A percentile compares a stretch with the other conserved stretches of the same genome.
These are phyloP conservation scores for Drosophila quadrilineata DNA, from an alignment of 1,140 invertebrate species.

Conservation along the genomic window DNA sequence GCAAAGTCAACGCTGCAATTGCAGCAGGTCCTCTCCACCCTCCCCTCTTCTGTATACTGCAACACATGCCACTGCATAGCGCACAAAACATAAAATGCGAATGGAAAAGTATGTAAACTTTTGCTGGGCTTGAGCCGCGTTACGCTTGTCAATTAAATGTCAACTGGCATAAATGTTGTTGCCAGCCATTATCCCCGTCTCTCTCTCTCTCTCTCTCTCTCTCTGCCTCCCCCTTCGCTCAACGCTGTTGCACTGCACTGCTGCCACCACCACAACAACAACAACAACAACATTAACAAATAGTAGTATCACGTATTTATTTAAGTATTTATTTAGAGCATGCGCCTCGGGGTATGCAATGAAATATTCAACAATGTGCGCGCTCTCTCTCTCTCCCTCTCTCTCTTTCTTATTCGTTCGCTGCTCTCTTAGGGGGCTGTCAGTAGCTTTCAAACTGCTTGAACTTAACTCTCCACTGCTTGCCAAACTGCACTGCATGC, in stretches of 20 bases:
- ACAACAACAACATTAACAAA: neutral
- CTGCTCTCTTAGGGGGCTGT: too few species aligned
- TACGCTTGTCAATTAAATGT: conserved; percentile 73
- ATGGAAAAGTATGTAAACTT: too few species aligned
- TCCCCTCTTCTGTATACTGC: neutral
- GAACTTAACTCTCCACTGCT: too few species aligned
- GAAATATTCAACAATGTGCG: neutral
- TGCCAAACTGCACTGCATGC: conserved; percentile 39
- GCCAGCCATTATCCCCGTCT: too few species aligned
- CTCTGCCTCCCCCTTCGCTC: conserved; percentile 58
- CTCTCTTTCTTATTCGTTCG: conserved; percentile 21
- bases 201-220: too few species aligned
- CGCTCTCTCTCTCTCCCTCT: neutral
- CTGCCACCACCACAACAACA: neutral
- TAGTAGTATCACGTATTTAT: neutral
- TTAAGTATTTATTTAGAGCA: conserved; percentile 28
- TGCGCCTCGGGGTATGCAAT: conserved; percentile 22
- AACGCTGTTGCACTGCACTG: conserved; percentile 32
- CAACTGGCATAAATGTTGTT: conserved; percentile 71
- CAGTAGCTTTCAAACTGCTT: too few species aligned
- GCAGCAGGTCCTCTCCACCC: conserved; percentile 23
- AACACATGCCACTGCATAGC: conserved; percentile 23
- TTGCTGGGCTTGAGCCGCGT: conserved; percentile 8
- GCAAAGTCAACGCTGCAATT: conserved; percentile 40
- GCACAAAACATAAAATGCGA: too few species aligned